Conservation (phyloP, 2,797 vertebrate genomes). For the Sebastes itinus region DNA sequence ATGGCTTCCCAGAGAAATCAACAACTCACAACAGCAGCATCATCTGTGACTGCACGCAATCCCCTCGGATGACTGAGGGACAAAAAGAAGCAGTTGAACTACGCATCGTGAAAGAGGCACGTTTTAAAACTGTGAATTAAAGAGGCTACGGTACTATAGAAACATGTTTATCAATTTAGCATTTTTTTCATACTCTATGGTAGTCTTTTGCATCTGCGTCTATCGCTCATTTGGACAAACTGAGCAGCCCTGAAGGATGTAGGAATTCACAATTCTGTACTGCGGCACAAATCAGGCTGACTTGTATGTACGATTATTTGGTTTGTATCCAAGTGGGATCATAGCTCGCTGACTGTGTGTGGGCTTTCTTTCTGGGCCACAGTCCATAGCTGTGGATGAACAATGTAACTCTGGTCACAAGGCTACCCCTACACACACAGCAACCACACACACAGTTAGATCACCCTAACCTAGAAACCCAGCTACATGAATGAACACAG, state of each 20-base stretch:
- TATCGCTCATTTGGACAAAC: constrained; percentile 38
- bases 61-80: constrained; percentile 56
- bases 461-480: constrained; percentile 61
- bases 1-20: constrained; percentile 77
- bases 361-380: constrained; percentile 70
- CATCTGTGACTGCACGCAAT: constrained; percentile 59
- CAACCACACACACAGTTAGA: constrained; percentile 46
- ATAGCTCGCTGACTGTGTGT: constrained; percentile 70
- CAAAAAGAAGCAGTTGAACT: constrained; percentile 35
- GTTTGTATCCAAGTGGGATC: constrained; percentile 66
- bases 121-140: constrained; percentile 32
- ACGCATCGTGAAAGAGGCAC: constrained; percentile 1
- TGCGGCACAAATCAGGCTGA: constrained; percentile 57
- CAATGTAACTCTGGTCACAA: constrained; percentile 69
- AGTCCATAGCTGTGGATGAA: constrained; percentile 70
- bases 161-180: constrained; percentile 36
- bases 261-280: constrained; percentile 35
- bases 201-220: constrained; percentile 20
- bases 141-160: constrained; percentile 18
- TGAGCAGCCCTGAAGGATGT: constrained; percentile 39
- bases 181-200: constrained; percentile 23
- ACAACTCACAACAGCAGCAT: constrained; percentile 59
- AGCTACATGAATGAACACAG: constrained; percentile 36
- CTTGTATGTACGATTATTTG: constrained; percentile 64
- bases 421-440: constrained; percentile 73